A percentile compares a stretch with the other conserved stretches of the same genome.
These are phyloP conservation scores for Yponomeuta malinellus DNA, from an alignment of 2,888 invertebrate species.

Conservation along the genomic window DNA sequence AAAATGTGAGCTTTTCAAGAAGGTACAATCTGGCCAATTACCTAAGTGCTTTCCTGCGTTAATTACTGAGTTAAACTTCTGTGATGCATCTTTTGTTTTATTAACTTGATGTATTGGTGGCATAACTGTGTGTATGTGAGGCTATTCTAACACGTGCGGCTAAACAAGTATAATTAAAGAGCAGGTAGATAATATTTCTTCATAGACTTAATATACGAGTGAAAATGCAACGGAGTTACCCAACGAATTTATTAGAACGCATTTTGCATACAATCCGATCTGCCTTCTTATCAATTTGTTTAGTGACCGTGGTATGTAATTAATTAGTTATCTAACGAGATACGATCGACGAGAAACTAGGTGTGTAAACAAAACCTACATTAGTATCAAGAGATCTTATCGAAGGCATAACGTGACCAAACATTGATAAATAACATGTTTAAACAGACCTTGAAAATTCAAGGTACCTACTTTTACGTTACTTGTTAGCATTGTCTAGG, in stretches of 20 bases:
- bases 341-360: background rate
- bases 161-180: too few species aligned
- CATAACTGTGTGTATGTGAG: background rate
- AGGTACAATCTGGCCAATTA: too few species aligned
- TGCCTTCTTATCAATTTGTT: background rate
- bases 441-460: background rate
- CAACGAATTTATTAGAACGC: background rate
- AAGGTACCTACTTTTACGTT: background rate
- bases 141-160: too few species aligned
- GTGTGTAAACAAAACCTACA: too few species aligned
- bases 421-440: background rate
- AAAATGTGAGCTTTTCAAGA: too few species aligned
- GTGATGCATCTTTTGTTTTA: background rate
- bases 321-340: background rate
- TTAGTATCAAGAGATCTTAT: conserved; percentile 1
- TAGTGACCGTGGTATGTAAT: background rate
- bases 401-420: background rate
- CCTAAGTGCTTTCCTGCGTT: background rate
- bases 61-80: background rate
- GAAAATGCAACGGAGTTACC: too few species aligned
- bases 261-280: background rate
- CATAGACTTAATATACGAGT: too few species aligned
- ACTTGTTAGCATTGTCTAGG: background rate
- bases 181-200: too few species aligned
- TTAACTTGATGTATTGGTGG: background rate